Percentiles rank a stretch among this genome's conserved stretches.
Conservation (phyloP, 2,797 vertebrate species). For the Enteromius argenteus region DNA sequence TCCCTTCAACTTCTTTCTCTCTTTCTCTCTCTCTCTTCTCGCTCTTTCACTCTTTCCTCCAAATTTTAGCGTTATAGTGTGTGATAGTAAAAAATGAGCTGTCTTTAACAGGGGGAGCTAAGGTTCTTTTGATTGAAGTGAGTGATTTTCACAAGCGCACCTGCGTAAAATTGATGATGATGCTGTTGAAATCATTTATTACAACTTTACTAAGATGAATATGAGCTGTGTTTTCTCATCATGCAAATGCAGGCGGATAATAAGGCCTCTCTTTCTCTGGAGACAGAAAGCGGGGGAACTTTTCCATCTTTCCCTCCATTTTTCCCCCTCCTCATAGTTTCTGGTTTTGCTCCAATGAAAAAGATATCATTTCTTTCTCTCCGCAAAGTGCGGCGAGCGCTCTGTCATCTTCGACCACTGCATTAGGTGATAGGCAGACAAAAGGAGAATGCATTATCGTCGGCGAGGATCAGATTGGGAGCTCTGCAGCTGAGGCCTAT, state of each 20-base stretch:
- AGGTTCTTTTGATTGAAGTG: slow-evolving; percentile 84
- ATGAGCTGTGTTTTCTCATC: slow-evolving; percentile 83
- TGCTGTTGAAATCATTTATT: slow-evolving; percentile 86
- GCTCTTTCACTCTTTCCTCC: slow-evolving; percentile 68
- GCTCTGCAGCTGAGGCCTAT: slow-evolving; percentile 54
- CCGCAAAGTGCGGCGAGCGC: slow-evolving; percentile 45
- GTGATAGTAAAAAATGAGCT: slow-evolving; percentile 87
- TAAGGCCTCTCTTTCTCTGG: slow-evolving; percentile 83
- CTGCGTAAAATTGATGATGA: slow-evolving; percentile 87
- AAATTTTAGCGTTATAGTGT: slow-evolving; percentile 67
- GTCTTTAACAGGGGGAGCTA: slow-evolving; percentile 77
- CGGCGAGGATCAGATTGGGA: slow-evolving; percentile 51
- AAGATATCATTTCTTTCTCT: slow-evolving; percentile 59
- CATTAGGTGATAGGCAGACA: slow-evolving; percentile 59
- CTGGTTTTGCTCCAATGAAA: slow-evolving; percentile 60
- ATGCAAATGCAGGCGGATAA: slow-evolving; percentile 80
- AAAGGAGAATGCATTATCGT: slow-evolving; percentile 57
- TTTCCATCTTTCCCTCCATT: slow-evolving; percentile 55
- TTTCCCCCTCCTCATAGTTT: slow-evolving; percentile 55
- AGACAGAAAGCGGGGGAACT: slow-evolving; percentile 72
- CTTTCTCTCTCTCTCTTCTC: slow-evolving; percentile 45
- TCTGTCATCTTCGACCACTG: slow-evolving; percentile 56
- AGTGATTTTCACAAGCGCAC: slow-evolving; percentile 83
- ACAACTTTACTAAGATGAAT: slow-evolving; percentile 81
- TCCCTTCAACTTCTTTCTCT: background rate